phyloP scores from a whole-genome alignment of 2,113 vertebrate species.

The Dasypus novemcinctus region DNA sequence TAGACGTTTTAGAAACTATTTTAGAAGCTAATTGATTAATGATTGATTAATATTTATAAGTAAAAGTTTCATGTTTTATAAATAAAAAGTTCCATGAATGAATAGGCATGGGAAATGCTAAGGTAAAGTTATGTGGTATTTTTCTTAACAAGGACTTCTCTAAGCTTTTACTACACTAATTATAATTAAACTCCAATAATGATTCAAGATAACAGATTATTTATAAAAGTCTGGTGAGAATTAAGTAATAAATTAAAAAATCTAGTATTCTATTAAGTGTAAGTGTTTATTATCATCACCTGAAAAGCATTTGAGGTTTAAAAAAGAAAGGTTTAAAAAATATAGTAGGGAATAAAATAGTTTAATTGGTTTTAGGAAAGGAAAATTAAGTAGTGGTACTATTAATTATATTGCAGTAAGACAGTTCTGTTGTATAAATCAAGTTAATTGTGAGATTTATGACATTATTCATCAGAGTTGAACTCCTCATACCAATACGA shows the following conservation, averaged over 20 bases:
- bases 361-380: constrained; percentile 32
- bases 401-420: neutral
- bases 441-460: neutral
- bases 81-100: neutral
- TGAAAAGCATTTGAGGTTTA: constrained; percentile 20
- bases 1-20: constrained; percentile 8
- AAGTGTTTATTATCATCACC: neutral
- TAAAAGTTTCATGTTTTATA: no score
- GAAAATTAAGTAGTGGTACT: constrained; percentile 11
- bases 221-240: neutral
- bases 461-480: neutral
- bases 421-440: neutral
- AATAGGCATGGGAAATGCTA: neutral
- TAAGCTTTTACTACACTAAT: neutral
- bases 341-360: neutral
- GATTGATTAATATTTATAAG: no score
- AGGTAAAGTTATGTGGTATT: neutral
- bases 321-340: neutral
- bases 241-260: neutral
- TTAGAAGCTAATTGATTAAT: no score
- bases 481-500: neutral
- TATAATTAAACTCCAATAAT: neutral
- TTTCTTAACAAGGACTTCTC: neutral
- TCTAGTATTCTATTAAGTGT: neutral
- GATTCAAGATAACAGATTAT: neutral